phyloP scores from a whole-genome alignment of 1,140 invertebrate genomes.

The Procambarus clarkii region DNA sequence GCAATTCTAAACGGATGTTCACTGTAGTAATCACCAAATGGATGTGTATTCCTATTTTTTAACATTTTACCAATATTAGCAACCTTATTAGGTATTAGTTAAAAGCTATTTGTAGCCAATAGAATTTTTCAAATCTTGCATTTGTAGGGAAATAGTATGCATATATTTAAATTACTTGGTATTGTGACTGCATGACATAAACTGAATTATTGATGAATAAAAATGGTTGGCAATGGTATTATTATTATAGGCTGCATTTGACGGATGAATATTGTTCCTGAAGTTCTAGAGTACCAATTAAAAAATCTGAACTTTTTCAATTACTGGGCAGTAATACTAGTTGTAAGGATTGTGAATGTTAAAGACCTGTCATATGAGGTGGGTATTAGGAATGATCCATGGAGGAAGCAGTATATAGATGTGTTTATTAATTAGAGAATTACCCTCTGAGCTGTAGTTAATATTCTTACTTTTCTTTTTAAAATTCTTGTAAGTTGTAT shows the following conservation, averaged over 20 bases:
- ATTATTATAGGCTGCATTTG: not conserved
- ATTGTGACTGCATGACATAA: constrained; percentile 57
- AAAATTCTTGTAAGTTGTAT: not conserved
- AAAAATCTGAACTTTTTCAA: not conserved
- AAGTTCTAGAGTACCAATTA: not conserved
- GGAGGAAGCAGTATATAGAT: not conserved
- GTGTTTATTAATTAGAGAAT: not conserved
- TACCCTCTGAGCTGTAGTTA: not conserved
- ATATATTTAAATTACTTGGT: constrained; percentile 41
- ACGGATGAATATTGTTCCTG: not conserved
- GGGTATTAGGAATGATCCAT: not conserved
- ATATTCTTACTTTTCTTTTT: not conserved
- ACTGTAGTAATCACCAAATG: constrained; percentile 61
- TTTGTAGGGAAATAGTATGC: constrained; percentile 53
- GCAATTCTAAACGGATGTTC: constrained; percentile 34
- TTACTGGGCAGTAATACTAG: no score
- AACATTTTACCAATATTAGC: constrained; percentile 49
- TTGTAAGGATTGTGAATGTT: no score
- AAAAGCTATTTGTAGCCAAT: constrained; percentile 47
- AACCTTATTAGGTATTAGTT: constrained; percentile 53
- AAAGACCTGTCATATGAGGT: not conserved
- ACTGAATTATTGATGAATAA: not conserved
- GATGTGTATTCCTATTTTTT: constrained; percentile 67
- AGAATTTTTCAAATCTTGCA: constrained; percentile 66
- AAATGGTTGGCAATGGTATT: constrained; percentile 18